Conservation (phyloP, 2,888 invertebrate genomes). For the Stenodera caucasica region DNA sequence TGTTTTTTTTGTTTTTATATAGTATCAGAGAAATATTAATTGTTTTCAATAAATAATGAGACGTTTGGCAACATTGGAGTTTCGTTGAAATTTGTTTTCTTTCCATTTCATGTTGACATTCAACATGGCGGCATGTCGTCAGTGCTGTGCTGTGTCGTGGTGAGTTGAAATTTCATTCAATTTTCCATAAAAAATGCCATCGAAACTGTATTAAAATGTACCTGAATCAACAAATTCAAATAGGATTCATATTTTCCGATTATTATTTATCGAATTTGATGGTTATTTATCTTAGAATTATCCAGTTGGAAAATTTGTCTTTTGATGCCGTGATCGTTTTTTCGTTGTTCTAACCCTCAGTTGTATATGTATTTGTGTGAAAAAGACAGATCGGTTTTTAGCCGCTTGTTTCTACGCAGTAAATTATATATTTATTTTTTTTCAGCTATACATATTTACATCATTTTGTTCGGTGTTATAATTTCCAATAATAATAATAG, state of each 20-base stretch:
- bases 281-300: too few relatives aligned
- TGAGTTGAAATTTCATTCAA: slow-evolving; percentile 64
- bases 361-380: slow-evolving; percentile 17
- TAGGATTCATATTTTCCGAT: neutral
- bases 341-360: slow-evolving; percentile 20
- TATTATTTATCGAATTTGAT: too few relatives aligned
- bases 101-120: slow-evolving; percentile 68
- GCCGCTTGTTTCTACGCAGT: slow-evolving; percentile 7
- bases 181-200: slow-evolving; percentile 40
- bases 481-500: too few relatives aligned
- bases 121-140: slow-evolving; percentile 96
- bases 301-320: too few relatives aligned
- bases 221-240: slow-evolving; percentile 29
- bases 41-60: too few relatives aligned
- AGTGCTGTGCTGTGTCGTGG: slow-evolving; percentile 97
- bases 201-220: slow-evolving; percentile 42
- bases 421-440: slow-evolving; percentile 11
- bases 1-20: too few relatives aligned
- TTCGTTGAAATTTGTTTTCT: slow-evolving; percentile 48
- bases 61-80: slow-evolving; percentile 5
- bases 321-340: too few relatives aligned
- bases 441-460: too few relatives aligned
- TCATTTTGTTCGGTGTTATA: too few relatives aligned
- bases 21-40: too few relatives aligned
- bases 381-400: slow-evolving; percentile 4